These are phyloP conservation scores for Athalia cordata DNA, from an alignment of 2,888 invertebrate species.

Conservation along the genomic window DNA sequence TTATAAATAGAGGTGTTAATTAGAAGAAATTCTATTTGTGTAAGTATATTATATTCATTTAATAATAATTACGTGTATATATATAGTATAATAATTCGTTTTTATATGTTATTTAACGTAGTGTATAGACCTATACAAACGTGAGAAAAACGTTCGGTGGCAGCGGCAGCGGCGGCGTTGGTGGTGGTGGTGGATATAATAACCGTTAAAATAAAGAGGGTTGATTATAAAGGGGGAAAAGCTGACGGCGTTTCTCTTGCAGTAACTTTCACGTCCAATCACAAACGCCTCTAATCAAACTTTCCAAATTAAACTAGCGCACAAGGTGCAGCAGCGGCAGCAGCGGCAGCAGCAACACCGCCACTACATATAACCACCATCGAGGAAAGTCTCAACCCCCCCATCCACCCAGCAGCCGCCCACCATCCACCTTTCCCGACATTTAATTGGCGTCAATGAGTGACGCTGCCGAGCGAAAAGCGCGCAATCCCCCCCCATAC, in stretches of 20 bases:
- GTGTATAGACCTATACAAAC: too few species aligned
- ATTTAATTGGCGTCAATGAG: slow-evolving; percentile 38
- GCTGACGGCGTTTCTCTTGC: slow-evolving; percentile 25
- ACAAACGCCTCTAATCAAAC: slow-evolving; percentile 40
- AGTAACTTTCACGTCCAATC: slow-evolving; percentile 36
- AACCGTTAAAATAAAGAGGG: neutral
- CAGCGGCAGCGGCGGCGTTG: too few species aligned
- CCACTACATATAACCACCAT: too few species aligned
- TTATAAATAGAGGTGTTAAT: slow-evolving; percentile 15
- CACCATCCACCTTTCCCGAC: neutral
- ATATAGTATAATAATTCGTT: too few species aligned
- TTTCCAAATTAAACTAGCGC: slow-evolving; percentile 38
- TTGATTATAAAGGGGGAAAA: slow-evolving; percentile 5
- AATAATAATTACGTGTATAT: too few species aligned
- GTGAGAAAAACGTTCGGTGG: too few species aligned
- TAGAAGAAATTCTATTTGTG: slow-evolving; percentile 13
- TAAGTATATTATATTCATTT: too few species aligned
- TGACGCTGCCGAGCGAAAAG: slow-evolving; percentile 24
- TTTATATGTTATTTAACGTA: too few species aligned
- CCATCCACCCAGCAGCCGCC: neutral
- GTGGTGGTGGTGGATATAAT: too few species aligned
- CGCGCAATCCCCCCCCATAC: neutral
- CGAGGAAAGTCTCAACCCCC: slow-evolving; percentile 9
- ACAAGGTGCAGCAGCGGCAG: slow-evolving; percentile 4
- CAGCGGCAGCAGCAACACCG: too few species aligned